Base-by-base conservation (phyloP, 2,113 vertebrate genomes). In the Bubo scandiacus region DNA sequence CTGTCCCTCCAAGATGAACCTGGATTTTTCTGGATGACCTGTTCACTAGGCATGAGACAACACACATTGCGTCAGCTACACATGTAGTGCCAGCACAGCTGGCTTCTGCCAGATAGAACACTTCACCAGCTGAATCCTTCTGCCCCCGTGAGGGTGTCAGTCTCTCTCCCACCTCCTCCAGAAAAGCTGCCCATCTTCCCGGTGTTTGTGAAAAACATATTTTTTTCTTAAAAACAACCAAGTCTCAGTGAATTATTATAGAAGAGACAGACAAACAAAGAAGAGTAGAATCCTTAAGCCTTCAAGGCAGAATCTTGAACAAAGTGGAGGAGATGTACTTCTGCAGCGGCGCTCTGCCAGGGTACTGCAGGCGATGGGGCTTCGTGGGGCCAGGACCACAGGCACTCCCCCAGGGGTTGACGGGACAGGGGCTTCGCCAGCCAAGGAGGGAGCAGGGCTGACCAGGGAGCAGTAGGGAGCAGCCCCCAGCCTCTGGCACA, bases 401-500 rank as follows among this genome's bases (percentile, higher is more conserved):
- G 19, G 23, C 30, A 40, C 36, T n/a, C 11, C 9, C 4, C 4
- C 6, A 5, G 19, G 14, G 21, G 10, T 19, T 63, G 34, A 23
- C 9, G 47, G 34, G 18, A 6, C 15, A 40, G 20, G 49, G 19
- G 10, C 7, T 22, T 47, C 4, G 1, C 77, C 49, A 42, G 16
- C 4, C 14, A 32, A 17, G 20, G 12, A 51, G 14, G n/a, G 17
- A 70, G 22, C 5, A 29, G 12, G 22, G 7, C 12, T 73, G 26
- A 6, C 8, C 15, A 51, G 58, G 15, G 17, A 36, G 32, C 23
- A 61, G 6, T 8, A 6, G 6, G 47, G 14, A 59, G 32, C 25
- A 55, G 13, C 12, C 23, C 11, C 11, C 8, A 32, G 30, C 5
- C 45, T 3, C 6, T 36, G 30, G 10, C 43, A 73, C 0, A 0